phyloP scores from a whole-genome alignment of 2,797 vertebrate genomes.

The Rhinogobio ventralis region DNA sequence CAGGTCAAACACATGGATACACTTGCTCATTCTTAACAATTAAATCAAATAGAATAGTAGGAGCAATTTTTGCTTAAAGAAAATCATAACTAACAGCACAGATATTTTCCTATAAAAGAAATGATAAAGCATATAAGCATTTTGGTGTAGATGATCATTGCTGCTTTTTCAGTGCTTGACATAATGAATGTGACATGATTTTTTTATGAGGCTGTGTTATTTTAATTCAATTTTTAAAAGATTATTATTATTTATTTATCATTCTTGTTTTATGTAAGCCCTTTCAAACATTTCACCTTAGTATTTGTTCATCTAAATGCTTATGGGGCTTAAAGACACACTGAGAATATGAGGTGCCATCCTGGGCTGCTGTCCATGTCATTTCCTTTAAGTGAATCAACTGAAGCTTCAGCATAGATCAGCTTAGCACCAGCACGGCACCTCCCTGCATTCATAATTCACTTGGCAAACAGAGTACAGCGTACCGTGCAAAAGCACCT shows the following conservation, averaged over 20 bases:
- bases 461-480: slow-evolving; percentile 75
- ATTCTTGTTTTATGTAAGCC: too few relatives aligned
- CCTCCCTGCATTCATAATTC: slow-evolving; percentile 77
- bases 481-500: slow-evolving; percentile 72
- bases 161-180: background rate
- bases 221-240: background rate
- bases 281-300: background rate
- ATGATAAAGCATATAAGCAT: background rate
- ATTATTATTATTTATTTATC: too few relatives aligned
- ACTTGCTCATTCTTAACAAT: background rate
- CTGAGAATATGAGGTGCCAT: slow-evolving; percentile 52
- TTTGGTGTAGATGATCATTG: background rate
- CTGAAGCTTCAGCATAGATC: slow-evolving; percentile 65
- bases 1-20: background rate
- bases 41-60: too few relatives aligned
- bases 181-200: background rate
- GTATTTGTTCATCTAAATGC: background rate
- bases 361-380: slow-evolving; percentile 65
- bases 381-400: slow-evolving; percentile 71
- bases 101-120: background rate
- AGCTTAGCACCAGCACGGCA: slow-evolving; percentile 68
- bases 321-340: background rate
- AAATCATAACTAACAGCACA: background rate
- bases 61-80: background rate
- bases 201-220: background rate